These are phyloP conservation scores for Petromus typicus DNA, from an alignment of 2,113 vertebrate species.

Conservation along the genomic window DNA sequence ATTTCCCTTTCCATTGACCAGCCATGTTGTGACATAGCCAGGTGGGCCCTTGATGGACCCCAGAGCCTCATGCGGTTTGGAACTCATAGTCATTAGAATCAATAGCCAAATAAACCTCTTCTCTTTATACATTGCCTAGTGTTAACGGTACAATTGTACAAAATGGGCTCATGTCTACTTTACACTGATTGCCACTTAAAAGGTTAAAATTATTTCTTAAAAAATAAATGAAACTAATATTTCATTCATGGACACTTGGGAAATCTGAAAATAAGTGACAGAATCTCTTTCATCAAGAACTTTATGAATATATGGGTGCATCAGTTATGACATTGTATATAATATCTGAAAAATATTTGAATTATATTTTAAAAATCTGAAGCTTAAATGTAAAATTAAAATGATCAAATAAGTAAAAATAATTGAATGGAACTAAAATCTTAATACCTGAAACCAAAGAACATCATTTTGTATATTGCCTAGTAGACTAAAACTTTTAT, in stretches of 20 bases:
- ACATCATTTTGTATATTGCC: background rate
- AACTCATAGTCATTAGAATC: background rate
- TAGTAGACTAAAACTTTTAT: background rate
- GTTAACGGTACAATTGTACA: background rate
- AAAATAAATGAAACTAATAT: slow-evolving; percentile 16
- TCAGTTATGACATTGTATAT: background rate
- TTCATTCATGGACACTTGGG: background rate
- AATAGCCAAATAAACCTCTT: background rate
- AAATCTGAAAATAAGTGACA: slow-evolving; percentile 7
- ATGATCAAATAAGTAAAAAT: background rate
- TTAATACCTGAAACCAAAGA: background rate
- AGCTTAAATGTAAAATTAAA: slow-evolving; percentile 20
- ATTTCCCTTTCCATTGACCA: background rate
- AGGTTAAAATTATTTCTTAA: background rate
- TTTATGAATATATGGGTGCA: background rate
- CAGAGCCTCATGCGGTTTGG: background rate
- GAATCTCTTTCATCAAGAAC: background rate
- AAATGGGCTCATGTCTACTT: background rate
- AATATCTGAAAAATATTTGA: background rate
- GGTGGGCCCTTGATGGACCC: background rate
- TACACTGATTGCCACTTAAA: background rate
- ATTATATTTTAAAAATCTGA: background rate
- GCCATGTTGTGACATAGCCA: background rate
- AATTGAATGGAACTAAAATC: background rate
- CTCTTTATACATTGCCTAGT: background rate